phyloP scores from a whole-genome alignment of 2,113 vertebrate genomes.

The Mobula hypostoma region DNA sequence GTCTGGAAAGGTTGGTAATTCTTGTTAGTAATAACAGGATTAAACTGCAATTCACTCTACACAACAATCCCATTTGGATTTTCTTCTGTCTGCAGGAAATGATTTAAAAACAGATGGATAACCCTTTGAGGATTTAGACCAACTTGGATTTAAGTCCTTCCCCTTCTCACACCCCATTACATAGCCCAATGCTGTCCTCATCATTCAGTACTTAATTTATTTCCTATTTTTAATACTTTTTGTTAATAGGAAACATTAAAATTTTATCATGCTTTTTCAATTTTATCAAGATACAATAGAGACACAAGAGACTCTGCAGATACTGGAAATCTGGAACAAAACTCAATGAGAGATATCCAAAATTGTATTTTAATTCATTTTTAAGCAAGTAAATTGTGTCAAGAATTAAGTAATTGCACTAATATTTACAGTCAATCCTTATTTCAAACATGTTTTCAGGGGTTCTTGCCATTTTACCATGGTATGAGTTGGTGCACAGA shows the following conservation, averaged over 20 bases:
- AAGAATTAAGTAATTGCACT: background rate
- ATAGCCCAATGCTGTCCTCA: background rate
- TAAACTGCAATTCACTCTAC: background rate
- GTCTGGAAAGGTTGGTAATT: background rate
- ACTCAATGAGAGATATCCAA: background rate
- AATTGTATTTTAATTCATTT: constrained; percentile 3
- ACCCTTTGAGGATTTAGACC: background rate
- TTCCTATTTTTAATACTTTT: background rate
- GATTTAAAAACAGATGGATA: background rate
- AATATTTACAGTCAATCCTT: background rate
- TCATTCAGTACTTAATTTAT: background rate
- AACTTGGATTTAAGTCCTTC: background rate
- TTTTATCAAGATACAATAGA: too few relatives aligned
- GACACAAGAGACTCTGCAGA: too few relatives aligned
- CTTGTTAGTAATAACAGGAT: background rate
- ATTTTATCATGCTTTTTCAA: background rate
- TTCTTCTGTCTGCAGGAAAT: background rate
- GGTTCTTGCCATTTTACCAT: background rate
- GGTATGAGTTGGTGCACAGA: too few relatives aligned
- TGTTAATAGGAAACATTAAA: background rate
- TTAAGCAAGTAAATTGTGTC: background rate
- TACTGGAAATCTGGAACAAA: too few relatives aligned
- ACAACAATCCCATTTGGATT: background rate
- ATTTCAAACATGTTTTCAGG: background rate
- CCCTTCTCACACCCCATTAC: background rate